Conservation (phyloP, 2,797 vertebrate genomes). For the Halcyon badia region DNA sequence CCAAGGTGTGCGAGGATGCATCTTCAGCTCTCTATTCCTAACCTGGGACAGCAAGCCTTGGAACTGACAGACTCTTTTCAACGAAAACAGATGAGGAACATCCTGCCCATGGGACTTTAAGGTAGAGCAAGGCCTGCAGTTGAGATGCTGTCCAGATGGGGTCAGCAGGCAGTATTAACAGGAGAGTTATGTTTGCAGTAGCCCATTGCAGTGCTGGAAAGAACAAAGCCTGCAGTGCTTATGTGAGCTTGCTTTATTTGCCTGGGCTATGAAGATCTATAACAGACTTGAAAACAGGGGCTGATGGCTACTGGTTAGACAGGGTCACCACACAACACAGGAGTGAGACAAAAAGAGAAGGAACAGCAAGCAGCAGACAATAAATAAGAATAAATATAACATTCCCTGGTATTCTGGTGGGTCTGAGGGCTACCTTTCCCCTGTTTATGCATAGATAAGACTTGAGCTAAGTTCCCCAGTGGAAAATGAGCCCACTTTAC, state of each 20-base stretch:
- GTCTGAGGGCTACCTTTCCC: background rate
- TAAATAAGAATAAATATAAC: conserved; percentile 30
- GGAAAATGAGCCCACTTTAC: background rate
- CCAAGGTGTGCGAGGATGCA: background rate
- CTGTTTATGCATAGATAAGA: conserved; percentile 1
- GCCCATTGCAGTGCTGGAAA: background rate
- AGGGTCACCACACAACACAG: conserved; percentile 1
- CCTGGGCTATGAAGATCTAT: conserved; percentile 50
- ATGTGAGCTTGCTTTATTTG: conserved; percentile 69
- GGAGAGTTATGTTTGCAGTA: background rate
- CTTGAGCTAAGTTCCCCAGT: conserved; percentile 5
- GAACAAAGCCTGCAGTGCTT: background rate
- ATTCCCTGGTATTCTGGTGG: conserved; percentile 1
- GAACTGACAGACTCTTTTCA: background rate
- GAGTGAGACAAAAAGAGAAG: conserved; percentile 36
- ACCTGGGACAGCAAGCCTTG: background rate
- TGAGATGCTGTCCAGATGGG: background rate
- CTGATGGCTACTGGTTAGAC: conserved; percentile 28
- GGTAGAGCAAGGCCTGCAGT: background rate
- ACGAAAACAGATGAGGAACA: background rate
- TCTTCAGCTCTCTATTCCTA: background rate
- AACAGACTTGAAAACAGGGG: conserved; percentile 34
- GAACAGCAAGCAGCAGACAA: conserved; percentile 44
- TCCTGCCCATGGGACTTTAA: background rate
- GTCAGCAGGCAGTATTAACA: background rate